phyloP scores from a whole-genome alignment of 2,888 invertebrate species.

The Cephus spinipes region DNA sequence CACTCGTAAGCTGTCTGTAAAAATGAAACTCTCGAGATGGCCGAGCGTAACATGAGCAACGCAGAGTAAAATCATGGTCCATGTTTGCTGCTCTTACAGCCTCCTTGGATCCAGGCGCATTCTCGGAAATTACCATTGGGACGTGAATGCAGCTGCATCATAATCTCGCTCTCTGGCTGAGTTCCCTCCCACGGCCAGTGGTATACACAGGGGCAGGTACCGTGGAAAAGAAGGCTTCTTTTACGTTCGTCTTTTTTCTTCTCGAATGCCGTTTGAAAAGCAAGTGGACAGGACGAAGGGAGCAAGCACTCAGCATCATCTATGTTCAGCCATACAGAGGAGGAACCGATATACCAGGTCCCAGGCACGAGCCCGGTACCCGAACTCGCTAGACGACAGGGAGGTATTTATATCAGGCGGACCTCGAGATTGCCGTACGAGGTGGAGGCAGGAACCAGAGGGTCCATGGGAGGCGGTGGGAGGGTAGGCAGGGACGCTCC shows the following conservation, averaged over 20 bases:
- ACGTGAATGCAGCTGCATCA: constrained; percentile 16
- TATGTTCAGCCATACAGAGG: not conserved
- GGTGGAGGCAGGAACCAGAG: constrained; percentile 25
- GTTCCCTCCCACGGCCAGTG: too few relatives aligned
- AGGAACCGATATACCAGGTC: not conserved
- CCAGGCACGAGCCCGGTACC: not conserved
- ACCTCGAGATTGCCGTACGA: constrained; percentile 26
- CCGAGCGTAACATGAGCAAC: too few relatives aligned
- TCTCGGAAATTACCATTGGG: constrained; percentile 43
- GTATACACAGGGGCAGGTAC: too few relatives aligned
- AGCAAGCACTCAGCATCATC: not conserved
- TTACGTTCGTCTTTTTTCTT: too few relatives aligned
- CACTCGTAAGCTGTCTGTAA: too few relatives aligned
- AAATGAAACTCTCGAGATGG: too few relatives aligned
- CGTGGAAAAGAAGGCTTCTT: too few relatives aligned
- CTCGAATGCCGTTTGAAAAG: not conserved
- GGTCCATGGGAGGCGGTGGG: constrained; percentile 23
- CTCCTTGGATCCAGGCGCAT: too few relatives aligned
- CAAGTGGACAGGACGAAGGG: not conserved
- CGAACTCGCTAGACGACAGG: not conserved
- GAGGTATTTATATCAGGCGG: constrained; percentile 12
- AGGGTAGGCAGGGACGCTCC: too few relatives aligned
- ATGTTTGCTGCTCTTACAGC: too few relatives aligned
- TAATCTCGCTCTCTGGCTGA: too few relatives aligned
- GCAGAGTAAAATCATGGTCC: too few relatives aligned